Base-by-base conservation (phyloP, 2,113 vertebrate genomes). In the Vanacampus margaritifer region DNA sequence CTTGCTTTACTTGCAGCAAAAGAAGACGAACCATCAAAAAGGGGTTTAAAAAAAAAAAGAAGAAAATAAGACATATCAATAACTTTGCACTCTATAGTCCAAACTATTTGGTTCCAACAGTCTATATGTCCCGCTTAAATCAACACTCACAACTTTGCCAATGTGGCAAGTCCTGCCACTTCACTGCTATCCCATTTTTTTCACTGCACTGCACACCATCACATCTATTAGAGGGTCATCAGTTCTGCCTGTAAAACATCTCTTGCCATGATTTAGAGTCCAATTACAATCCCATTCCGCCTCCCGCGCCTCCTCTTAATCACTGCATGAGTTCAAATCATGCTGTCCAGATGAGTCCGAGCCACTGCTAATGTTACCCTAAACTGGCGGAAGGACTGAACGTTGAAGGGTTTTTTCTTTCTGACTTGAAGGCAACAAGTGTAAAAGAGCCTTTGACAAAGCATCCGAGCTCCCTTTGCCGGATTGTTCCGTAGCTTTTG, bases 221-320 rank as follows among this genome's bases (percentile, higher is more conserved):
- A 10, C 69, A 71, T 64, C 72, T 59, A 67, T 72, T 69, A 37
- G 71, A 67, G 48, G 76, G 72, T 78, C 82, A 86, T 84, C 79
- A 69, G 67, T 53, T 79, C 50, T 57, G 56, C 63, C 76, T 39
- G 43, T 82, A 74, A 87, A 82, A 80, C 65, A 72, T 48, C 76
- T 77, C 80, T 86, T 41, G 80, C 62, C 39, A 32, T 86, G 81
- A 90, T 88, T 83, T 88, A 86, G 81, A 78, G 80, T 78, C 79
- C 75, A 82, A 84, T 88, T 84, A 86, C 46, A 50, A 46, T 51
- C 65, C 79, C 72, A 75, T 72, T 79, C 65, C 67, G 36, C 2
- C 67, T 74, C 65, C 65, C 46, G 59, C n/a, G 13, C 61, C 57
- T 71, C 69, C 62, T 75, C 70, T 65, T 46, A 63, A 53, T 79